phyloP scores from a whole-genome alignment of 2,113 vertebrate genomes.

The Vombatus ursinus region DNA sequence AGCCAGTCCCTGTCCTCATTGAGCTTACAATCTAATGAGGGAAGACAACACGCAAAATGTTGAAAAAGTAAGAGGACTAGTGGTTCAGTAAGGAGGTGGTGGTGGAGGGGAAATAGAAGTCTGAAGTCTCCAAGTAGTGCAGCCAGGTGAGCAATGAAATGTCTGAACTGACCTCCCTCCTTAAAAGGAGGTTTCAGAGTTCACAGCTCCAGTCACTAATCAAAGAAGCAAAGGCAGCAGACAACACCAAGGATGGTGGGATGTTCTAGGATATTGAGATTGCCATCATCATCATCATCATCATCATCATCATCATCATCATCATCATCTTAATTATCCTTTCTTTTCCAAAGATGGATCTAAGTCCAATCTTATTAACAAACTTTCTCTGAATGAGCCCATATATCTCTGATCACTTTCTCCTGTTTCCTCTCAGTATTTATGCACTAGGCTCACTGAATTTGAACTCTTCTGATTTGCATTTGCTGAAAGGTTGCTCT shows the following conservation, averaged over 20 bases:
- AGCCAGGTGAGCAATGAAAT: background rate
- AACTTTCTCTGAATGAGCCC: background rate
- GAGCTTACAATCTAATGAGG: too few relatives aligned
- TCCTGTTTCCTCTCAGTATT: background rate
- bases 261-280: background rate
- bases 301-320: background rate
- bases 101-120: background rate
- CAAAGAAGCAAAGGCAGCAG: background rate
- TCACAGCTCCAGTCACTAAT: background rate
- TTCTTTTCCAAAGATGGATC: background rate
- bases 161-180: background rate
- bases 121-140: background rate
- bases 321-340: background rate
- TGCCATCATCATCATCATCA: fast-evolving
- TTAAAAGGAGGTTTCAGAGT: background rate
- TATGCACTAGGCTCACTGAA: background rate
- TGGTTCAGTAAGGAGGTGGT: background rate
- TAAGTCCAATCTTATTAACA: background rate
- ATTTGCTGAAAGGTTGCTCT: background rate
- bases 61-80: background rate
- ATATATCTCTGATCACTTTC: background rate
- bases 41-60: background rate
- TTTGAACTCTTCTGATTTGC: background rate
- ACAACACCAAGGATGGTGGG: background rate
- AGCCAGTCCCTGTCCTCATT: too few relatives aligned